These are phyloP conservation scores for Drosophila jambulina DNA, from an alignment of 1,140 invertebrate genomes.

Conservation along the genomic window DNA sequence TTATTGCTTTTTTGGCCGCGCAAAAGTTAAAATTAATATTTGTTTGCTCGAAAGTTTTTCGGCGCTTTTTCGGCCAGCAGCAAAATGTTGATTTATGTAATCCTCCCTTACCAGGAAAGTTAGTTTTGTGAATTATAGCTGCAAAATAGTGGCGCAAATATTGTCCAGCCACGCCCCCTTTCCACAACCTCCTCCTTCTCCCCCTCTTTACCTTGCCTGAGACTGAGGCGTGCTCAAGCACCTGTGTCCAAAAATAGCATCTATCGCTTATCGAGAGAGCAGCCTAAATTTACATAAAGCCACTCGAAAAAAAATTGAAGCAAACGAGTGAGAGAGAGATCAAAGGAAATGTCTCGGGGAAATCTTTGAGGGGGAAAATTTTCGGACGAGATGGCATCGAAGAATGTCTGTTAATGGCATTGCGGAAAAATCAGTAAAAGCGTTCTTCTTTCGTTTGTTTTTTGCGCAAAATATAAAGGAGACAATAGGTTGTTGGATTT, in stretches of 20 bases:
- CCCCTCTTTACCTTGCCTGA: neutral
- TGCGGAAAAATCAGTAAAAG: conserved; percentile 5
- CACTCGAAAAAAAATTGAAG: conserved; percentile 5
- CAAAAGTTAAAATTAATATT: conserved; percentile 82
- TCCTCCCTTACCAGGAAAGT: conserved; percentile 49
- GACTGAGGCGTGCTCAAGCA: conserved; percentile 47
- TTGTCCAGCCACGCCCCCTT: conserved; percentile 23
- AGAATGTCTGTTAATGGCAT: conserved; percentile 18
- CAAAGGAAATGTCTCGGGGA: conserved; percentile 40
- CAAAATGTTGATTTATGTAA: conserved; percentile 81
- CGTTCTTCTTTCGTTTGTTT: neutral
- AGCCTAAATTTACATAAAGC: conserved; percentile 44
- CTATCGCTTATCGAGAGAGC: conserved; percentile 43
- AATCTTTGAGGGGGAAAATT: neutral
- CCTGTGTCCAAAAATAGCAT: conserved; percentile 30
- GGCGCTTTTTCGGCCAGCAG: conserved; percentile 53
- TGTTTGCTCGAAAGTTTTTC: conserved; percentile 75
- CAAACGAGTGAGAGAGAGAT: neutral
- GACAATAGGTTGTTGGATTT: neutral
- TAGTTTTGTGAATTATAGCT: conserved; percentile 78
- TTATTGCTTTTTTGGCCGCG: conserved; percentile 50
- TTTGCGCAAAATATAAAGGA: neutral
- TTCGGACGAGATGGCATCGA: conserved; percentile 13
- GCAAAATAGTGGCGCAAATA: conserved; percentile 53
- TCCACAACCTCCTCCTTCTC: neutral